Evolutionary conservation across 2,888 invertebrate genomes (phyloP).

Genomic region (Polydesmus complanatus): DNA sequence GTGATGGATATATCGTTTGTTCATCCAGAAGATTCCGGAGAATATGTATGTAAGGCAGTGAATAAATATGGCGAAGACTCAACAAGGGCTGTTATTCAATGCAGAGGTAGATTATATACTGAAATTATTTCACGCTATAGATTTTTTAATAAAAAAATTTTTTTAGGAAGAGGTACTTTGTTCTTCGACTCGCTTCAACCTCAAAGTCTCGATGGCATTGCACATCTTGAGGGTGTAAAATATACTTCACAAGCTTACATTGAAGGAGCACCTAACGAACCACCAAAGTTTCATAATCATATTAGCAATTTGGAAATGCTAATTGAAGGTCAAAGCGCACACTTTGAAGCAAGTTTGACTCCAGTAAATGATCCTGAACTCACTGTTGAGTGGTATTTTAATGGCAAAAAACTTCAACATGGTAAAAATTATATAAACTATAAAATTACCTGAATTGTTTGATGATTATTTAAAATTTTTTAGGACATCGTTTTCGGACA

Average conservation of each 20-base stretch:
- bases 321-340: slow-evolving; percentile 88
- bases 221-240: slow-evolving; percentile 54
- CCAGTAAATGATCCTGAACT: slow-evolving; percentile 91
- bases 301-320: slow-evolving; percentile 69
- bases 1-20: slow-evolving; percentile 88
- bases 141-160: slow-evolving; percentile 1
- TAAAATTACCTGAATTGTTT: background rate
- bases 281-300: slow-evolving; percentile 80
- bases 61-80: slow-evolving; percentile 79
- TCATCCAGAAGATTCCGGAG: slow-evolving; percentile 82
- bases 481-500: slow-evolving; percentile 87
- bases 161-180: slow-evolving; percentile 48
- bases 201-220: slow-evolving; percentile 72
- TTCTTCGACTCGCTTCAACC: slow-evolving; percentile 81
- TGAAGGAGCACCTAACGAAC: slow-evolving; percentile 32
- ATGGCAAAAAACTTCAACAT: slow-evolving; percentile 68
- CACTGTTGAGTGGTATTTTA: slow-evolving; percentile 83
- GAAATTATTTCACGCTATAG: no score
- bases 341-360: slow-evolving; percentile 67
- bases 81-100: slow-evolving; percentile 68
- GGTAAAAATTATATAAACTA: slow-evolving; percentile 8
- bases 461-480: background rate
- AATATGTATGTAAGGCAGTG: slow-evolving; percentile 80
- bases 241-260: slow-evolving; percentile 16
- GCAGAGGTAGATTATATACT: no score